Percentiles rank a stretch among this genome's conserved stretches.
Conservation (phyloP, 2,888 invertebrate species). For the Catonia carolina region DNA sequence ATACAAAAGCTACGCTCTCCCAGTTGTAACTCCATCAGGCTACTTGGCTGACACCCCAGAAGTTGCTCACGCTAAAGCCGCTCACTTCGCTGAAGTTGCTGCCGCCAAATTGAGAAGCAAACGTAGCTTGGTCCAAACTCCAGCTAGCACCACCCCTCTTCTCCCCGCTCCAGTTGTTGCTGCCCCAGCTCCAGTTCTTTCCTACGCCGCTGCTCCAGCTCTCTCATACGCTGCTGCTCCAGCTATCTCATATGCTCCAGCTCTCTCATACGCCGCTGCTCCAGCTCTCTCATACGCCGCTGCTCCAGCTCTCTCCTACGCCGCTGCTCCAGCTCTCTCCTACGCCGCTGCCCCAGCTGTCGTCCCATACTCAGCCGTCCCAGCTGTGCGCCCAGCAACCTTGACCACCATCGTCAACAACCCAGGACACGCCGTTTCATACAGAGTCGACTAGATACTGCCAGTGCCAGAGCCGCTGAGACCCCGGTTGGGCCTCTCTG, state of each 20-base stretch:
- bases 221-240: conserved; percentile 11
- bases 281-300: conserved; percentile 6
- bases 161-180: conserved; percentile 1
- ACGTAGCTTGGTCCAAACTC: conserved; percentile 17
- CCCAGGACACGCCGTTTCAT: conserved; percentile 44
- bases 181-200: conserved; percentile 20
- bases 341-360: conserved; percentile 7
- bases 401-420: conserved; percentile 42
- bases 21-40: conserved; percentile 41
- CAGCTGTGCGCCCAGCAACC: conserved; percentile 37
- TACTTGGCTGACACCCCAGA: conserved; percentile 44
- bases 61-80: conserved; percentile 43
- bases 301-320: conserved; percentile 17
- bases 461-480: conserved; percentile 29
- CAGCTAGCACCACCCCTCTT: conserved; percentile 23
- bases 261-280: conserved; percentile 22
- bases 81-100: conserved; percentile 43
- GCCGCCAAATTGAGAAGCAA: conserved; percentile 2
- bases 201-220: conserved; percentile 20
- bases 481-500: conserved; percentile 29
- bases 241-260: conserved; percentile 5
- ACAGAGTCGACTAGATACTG: conserved; percentile 40
- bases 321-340: conserved; percentile 14
- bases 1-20: conserved; percentile 31
- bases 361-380: conserved; percentile 10